Evolutionary conservation across 1,140 invertebrate genomes (phyloP), one percentile per base, ranked within the genome.

Genomic region (Spodoptera litura): DNA sequence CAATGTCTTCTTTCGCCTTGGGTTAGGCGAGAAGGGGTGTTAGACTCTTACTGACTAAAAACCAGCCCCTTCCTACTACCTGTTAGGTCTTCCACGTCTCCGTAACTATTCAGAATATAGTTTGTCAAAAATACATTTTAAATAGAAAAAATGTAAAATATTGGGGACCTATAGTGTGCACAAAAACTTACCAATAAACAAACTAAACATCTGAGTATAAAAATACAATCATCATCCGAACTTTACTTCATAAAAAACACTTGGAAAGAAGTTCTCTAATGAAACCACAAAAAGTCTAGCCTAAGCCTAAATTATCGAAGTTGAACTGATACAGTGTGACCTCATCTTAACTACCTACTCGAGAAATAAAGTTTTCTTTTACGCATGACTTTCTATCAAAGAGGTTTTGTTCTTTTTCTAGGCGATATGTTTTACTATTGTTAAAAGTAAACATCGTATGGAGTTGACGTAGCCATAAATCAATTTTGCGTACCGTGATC

Each of bases 311-410:
- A 8, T 9, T 10, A 44, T 0, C 38, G 8, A 56, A 56, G 53
- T 15, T 55, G 0, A 15, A 56, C n/a, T 2, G 8, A 56, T 20
- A 10, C 9, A 56, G n/a, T 20, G 55, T 20, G n/a, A 56, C 2
- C 10, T 56, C 55, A 4, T n/a, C 55, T 10, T 10, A 8, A 56
- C 5, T 56, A 20, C 6, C 13, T 56, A 15, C 9, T 49, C n/a
- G n/a, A 49, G 38, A 20, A 64, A 31, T 20, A 64, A 62, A 64
- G 15, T 64, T 64, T 49, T 64, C 38, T 38, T 62, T 58, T 27
- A 38, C n/a, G 44, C 38, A 49, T 15, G 38, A 64, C 15, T 49
- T 64, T 9, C 8, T 64, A 44, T 44, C 61, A 49, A 64, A 49
- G 15, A 44, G n/a, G 13, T 64, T 64, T 49, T 64, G 10, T 61